These are phyloP conservation scores for Neotoma lepida DNA, from an alignment of 2,113 vertebrate genomes.

Conservation along the genomic window DNA sequence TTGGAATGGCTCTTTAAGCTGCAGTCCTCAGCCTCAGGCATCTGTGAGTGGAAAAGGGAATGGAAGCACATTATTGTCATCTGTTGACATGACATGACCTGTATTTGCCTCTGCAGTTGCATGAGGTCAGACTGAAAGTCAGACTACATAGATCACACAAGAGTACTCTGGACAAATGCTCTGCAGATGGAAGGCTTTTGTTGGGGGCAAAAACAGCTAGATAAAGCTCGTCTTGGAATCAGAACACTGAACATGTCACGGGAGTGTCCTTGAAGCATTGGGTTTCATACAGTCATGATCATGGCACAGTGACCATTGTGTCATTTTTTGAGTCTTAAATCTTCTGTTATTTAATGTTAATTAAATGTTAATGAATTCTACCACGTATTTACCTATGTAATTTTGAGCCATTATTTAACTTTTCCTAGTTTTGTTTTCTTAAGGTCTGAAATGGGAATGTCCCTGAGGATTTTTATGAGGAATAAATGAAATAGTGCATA, in stretches of 20 bases:
- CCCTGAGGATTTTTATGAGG: constrained; percentile 29
- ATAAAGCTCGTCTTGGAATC: background rate
- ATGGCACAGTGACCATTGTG: background rate
- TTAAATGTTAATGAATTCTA: too few relatives aligned
- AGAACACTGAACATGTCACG: background rate
- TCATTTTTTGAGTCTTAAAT: background rate
- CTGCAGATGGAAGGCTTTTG: background rate
- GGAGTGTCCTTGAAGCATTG: background rate
- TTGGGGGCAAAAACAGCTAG: background rate
- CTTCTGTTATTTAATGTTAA: too few relatives aligned
- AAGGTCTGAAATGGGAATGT: background rate
- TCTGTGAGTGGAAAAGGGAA: background rate
- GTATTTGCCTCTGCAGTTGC: background rate
- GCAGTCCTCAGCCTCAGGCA: background rate
- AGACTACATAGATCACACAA: too few relatives aligned
- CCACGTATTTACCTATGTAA: background rate
- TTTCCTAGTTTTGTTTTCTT: constrained; percentile 27
- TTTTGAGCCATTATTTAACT: background rate
- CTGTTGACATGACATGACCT: background rate
- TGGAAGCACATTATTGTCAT: background rate
- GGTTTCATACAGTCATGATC: background rate
- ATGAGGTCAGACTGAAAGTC: background rate
- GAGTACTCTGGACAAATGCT: background rate
- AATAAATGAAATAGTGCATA: constrained; percentile 16
- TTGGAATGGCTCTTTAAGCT: background rate